Evolutionary conservation across 2,888 invertebrate species (phyloP).

Genomic region (Linyphia triangularis): DNA sequence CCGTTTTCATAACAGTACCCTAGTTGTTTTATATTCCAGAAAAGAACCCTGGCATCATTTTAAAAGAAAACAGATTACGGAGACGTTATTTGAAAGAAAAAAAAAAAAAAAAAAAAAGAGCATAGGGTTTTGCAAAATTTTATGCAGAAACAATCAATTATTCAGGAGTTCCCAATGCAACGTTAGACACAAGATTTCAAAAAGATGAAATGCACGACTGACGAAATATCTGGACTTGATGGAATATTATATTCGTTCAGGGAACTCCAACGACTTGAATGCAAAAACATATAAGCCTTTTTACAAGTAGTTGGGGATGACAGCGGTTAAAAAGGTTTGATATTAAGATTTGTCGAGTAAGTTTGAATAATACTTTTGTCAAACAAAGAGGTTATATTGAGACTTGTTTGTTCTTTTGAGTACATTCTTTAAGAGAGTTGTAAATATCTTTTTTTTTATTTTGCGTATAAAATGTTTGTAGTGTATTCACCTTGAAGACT

Average conservation of each 20-base stretch:
- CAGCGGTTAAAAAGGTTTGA: too few relatives aligned
- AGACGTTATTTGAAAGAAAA: too few relatives aligned
- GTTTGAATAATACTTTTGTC: too few relatives aligned
- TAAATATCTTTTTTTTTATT: too few relatives aligned
- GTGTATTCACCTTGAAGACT: too few relatives aligned
- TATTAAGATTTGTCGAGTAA: too few relatives aligned
- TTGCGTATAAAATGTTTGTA: too few relatives aligned
- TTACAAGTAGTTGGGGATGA: too few relatives aligned
- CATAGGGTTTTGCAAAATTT: not conserved
- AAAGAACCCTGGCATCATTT: not conserved
- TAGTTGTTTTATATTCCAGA: not conserved
- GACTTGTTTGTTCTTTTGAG: too few relatives aligned
- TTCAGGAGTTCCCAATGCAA: not conserved
- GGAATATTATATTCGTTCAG: not conserved
- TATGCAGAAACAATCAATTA: not conserved
- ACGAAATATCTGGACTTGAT: not conserved
- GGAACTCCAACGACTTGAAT: not conserved
- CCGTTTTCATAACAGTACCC: not conserved
- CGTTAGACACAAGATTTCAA: not conserved
- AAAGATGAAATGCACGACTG: not conserved
- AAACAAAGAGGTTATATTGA: too few relatives aligned
- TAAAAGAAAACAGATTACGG: slow-evolving; percentile 1
- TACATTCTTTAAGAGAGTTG: too few relatives aligned
- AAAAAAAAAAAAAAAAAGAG: not conserved
- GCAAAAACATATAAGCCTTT: too few relatives aligned